Evolutionary conservation across 2,113 vertebrate genomes (phyloP).

Genomic region (Ciconia boyciana): DNA sequence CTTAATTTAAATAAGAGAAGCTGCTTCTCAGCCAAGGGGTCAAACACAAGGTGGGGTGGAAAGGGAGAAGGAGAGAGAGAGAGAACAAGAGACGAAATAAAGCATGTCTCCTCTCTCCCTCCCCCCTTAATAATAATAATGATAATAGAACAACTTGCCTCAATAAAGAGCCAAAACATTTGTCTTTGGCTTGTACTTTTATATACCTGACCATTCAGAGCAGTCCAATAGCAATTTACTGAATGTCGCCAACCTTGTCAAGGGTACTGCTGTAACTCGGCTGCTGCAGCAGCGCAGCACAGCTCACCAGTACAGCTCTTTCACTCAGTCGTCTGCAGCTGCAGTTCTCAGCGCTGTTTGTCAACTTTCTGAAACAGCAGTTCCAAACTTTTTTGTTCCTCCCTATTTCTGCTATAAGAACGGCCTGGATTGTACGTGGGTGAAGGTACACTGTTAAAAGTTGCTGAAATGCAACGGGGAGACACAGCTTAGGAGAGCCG

Average conservation of each 20-base stretch:
- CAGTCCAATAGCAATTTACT: neutral
- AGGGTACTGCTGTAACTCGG: neutral
- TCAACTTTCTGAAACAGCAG: neutral
- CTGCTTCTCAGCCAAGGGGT: neutral
- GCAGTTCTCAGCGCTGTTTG: neutral
- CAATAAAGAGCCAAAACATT: neutral
- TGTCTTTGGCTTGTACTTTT: neutral
- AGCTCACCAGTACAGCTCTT: neutral
- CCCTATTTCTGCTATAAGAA: neutral
- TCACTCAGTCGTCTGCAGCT: neutral
- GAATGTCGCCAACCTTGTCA: too few species aligned
- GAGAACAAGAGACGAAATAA: neutral
- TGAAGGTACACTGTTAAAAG: neutral
- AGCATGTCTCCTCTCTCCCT: neutral
- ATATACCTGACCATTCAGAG: neutral
- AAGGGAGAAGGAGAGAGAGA: neutral
- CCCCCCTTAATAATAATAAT: neutral
- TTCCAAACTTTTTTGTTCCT: neutral
- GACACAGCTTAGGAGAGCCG: neutral
- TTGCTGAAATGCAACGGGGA: neutral
- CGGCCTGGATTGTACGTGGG: neutral
- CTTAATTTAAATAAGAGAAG: neutral
- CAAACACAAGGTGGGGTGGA: neutral
- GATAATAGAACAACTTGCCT: neutral
- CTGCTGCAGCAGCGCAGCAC: neutral